Conservation (phyloP, 1,140 invertebrate species). For the Drosophila pseudoobscura region DNA sequence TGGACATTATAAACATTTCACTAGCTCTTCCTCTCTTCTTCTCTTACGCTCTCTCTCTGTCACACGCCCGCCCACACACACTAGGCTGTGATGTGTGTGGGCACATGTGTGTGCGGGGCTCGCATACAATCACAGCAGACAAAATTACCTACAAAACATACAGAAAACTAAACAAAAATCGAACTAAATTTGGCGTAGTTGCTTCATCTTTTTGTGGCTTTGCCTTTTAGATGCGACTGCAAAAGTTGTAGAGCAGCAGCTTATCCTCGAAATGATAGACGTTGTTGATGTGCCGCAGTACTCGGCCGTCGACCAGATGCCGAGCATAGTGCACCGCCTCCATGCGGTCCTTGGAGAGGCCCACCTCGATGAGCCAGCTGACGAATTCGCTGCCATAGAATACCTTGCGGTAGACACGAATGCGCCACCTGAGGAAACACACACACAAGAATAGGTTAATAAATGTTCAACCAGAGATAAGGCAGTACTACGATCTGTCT, state of each 20-base stretch:
- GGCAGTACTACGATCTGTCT: background rate
- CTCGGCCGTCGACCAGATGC: constrained; percentile 91
- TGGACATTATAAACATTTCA: constrained; percentile 63
- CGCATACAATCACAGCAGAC: constrained; percentile 75
- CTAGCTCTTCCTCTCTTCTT: constrained; percentile 22
- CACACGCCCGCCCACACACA: constrained; percentile 22
- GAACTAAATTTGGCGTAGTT: constrained; percentile 75
- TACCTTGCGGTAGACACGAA: constrained; percentile 89
- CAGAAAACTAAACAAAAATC: constrained; percentile 57
- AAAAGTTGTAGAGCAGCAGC: constrained; percentile 89
- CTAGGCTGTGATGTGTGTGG: constrained; percentile 52
- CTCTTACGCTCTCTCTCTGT: background rate
- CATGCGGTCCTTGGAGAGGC: constrained; percentile 88
- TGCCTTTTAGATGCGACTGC: constrained; percentile 70
- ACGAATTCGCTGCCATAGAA: constrained; percentile 94
- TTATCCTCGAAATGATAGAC: constrained; percentile 92
- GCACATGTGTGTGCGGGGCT: constrained; percentile 13
- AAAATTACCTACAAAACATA: constrained; percentile 54
- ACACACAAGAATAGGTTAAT: background rate
- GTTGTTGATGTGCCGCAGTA: constrained; percentile 92
- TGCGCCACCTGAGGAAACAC: constrained; percentile 85
- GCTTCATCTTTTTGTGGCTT: constrained; percentile 27
- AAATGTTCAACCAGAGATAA: background rate
- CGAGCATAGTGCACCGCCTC: constrained; percentile 93
- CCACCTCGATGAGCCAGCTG: constrained; percentile 92